Percentiles rank a stretch among this genome's conserved stretches.
phyloP scores from a whole-genome alignment of 2,113 vertebrate genomes.

The Scolopax mira region DNA sequence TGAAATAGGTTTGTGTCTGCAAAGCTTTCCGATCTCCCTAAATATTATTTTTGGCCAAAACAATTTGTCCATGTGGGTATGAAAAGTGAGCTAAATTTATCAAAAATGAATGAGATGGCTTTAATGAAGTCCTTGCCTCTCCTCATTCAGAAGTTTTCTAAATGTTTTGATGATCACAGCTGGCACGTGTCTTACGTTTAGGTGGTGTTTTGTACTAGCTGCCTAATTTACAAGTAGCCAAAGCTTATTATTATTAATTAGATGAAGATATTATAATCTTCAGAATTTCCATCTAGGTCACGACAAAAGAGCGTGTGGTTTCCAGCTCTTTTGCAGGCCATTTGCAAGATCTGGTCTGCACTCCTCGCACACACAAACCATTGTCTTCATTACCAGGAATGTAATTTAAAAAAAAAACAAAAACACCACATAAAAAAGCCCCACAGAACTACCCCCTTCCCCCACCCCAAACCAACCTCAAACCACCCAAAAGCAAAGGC shows the following conservation, averaged over 20 bases:
- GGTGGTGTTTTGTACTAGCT: neutral
- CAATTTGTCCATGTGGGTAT: neutral
- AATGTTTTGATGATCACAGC: neutral
- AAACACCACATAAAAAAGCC: no score
- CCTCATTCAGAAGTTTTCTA: neutral
- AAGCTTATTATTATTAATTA: neutral
- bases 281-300: neutral
- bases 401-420: neutral
- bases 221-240: neutral
- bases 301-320: neutral
- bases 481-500: rapidly evolving
- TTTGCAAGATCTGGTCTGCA: neutral
- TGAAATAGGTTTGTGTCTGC: neutral
- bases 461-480: neutral
- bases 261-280: neutral
- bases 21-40: neutral
- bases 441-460: no score
- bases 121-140: neutral
- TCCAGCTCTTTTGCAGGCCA: neutral
- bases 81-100: neutral
- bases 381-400: neutral
- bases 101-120: neutral
- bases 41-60: neutral
- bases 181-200: neutral
- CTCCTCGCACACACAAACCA: neutral